Percentiles rank a stretch among this genome's conserved stretches.
Conservation (phyloP, 2,113 vertebrate genomes). For the Sinocyclocheilus anophthalmus region DNA sequence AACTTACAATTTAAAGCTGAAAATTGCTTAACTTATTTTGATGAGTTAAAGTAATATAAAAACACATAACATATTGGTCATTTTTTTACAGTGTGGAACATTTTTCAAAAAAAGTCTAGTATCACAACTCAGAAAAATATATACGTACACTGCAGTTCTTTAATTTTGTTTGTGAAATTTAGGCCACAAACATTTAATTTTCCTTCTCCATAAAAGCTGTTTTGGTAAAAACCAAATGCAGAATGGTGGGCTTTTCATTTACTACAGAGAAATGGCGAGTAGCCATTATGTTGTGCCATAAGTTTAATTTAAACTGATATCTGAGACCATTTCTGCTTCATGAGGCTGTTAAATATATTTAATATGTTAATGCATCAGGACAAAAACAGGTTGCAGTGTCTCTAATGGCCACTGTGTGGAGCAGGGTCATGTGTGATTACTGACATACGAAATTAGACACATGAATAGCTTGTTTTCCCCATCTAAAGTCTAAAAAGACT, state of each 20-base stretch:
- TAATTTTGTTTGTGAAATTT: background rate
- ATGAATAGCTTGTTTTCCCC: background rate
- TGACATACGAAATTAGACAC: background rate
- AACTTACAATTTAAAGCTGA: too few relatives aligned
- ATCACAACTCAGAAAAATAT: background rate
- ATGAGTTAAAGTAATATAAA: too few relatives aligned
- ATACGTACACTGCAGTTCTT: background rate
- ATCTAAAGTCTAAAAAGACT: background rate
- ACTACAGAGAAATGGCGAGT: background rate
- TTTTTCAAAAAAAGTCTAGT: too few relatives aligned
- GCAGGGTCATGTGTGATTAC: conserved; percentile 18
- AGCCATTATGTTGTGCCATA: background rate
- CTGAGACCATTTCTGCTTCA: background rate
- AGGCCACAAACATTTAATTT: background rate
- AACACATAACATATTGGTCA: too few relatives aligned
- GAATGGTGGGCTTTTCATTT: background rate
- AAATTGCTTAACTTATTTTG: too few relatives aligned
- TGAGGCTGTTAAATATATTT: background rate
- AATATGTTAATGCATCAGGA: background rate
- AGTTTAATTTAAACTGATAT: background rate
- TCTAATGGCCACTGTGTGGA: conserved; percentile 54
- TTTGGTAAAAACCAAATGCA: background rate
- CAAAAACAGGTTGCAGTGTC: background rate
- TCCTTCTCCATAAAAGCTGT: background rate
- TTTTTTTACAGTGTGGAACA: too few relatives aligned